phyloP scores from a whole-genome alignment of 2,797 vertebrate species.

The Thalassophryne amazonica region DNA sequence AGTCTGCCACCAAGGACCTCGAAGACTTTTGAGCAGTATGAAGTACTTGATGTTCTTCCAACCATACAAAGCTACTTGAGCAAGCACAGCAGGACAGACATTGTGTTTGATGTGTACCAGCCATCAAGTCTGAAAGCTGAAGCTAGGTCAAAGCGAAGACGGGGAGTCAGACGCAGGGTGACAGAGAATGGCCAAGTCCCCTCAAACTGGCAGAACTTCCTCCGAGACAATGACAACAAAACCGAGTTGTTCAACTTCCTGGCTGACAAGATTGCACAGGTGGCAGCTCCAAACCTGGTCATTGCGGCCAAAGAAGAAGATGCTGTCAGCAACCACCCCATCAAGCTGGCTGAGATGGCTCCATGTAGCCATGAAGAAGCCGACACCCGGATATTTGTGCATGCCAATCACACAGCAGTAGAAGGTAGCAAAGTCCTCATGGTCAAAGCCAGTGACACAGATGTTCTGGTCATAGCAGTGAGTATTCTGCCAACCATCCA shows the following conservation, averaged over 20 bases:
- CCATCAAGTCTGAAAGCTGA: not conserved
- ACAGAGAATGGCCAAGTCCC: not conserved
- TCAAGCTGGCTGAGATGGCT: not conserved
- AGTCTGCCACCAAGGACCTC: too few relatives aligned
- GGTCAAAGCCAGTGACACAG: not conserved
- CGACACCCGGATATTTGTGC: slow-evolving; percentile 2
- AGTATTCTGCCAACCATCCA: too few relatives aligned
- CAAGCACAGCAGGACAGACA: too few relatives aligned
- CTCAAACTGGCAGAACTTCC: not conserved
- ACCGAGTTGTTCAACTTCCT: not conserved
- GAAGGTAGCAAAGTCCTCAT: too few relatives aligned
- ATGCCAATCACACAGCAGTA: not conserved
- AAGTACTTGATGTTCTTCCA: too few relatives aligned
- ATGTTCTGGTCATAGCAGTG: too few relatives aligned
- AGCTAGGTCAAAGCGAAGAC: not conserved
- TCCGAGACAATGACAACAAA: not conserved
- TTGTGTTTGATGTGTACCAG: not conserved
- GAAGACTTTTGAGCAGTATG: too few relatives aligned
- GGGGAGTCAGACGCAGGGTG: not conserved
- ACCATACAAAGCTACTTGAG: too few relatives aligned
- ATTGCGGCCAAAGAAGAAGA: slow-evolving; percentile 3
- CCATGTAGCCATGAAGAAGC: not conserved
- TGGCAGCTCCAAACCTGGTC: not conserved
- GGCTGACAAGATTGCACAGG: slow-evolving; percentile 2
- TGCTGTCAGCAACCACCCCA: slow-evolving; percentile 1